These are phyloP conservation scores for Hermetia illucens DNA, from an alignment of 1,140 invertebrate genomes.

Conservation along the genomic window DNA sequence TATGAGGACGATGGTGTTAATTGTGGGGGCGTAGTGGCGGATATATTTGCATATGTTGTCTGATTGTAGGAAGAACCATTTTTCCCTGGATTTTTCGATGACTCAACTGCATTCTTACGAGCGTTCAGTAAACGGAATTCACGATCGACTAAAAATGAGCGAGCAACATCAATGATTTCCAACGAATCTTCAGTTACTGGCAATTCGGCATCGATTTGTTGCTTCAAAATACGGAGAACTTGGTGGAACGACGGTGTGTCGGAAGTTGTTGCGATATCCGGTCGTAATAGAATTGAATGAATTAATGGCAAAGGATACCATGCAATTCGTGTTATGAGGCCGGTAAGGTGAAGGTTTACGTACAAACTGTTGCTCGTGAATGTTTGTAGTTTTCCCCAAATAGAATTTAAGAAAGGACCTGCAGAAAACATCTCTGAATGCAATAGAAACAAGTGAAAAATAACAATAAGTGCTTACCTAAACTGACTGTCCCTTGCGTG, in stretches of 20 bases:
- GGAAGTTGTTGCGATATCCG: constrained; percentile 74
- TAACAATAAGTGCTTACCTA: constrained; percentile 13
- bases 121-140: constrained; percentile 58
- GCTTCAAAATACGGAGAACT: constrained; percentile 72
- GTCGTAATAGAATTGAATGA: constrained; percentile 73
- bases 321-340: constrained; percentile 71
- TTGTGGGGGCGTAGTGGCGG: constrained; percentile 24
- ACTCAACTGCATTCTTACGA: constrained; percentile 43
- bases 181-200: constrained; percentile 52
- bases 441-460: not conserved
- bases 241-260: constrained; percentile 82
- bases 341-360: constrained; percentile 79
- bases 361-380: constrained; percentile 76
- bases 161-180: constrained; percentile 54
- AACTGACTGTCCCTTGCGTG: constrained; percentile 28
- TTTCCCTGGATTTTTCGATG: constrained; percentile 23
- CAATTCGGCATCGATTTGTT: constrained; percentile 69
- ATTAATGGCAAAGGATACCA: constrained; percentile 79
- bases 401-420: constrained; percentile 72
- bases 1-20: constrained; percentile 26
- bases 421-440: constrained; percentile 5
- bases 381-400: constrained; percentile 70
- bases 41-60: constrained; percentile 21
- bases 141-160: constrained; percentile 57
- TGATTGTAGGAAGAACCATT: constrained; percentile 8